phyloP scores from a whole-genome alignment of 1,140 invertebrate genomes.

The Cryptotermes secundus region DNA sequence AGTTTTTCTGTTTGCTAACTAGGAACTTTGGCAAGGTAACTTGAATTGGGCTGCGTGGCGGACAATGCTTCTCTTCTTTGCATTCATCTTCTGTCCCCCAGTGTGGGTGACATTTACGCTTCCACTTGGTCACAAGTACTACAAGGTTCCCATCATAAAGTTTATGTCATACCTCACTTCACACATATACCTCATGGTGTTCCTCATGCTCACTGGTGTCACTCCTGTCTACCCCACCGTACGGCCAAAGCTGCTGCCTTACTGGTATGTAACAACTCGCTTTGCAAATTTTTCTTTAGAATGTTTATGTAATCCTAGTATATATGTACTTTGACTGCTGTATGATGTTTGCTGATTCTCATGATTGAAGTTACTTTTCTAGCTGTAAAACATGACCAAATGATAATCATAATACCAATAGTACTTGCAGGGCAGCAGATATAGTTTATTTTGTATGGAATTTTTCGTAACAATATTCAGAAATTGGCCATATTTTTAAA shows the following conservation, averaged over 20 bases:
- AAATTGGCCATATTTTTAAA: too few relatives aligned
- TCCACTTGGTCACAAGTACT: constrained; percentile 92
- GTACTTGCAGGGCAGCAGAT: too few relatives aligned
- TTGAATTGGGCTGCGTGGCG: constrained; percentile 95
- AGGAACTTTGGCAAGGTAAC: constrained; percentile 95
- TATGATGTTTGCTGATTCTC: too few relatives aligned
- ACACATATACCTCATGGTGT: constrained; percentile 94
- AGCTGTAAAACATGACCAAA: too few relatives aligned
- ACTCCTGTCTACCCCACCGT: constrained; percentile 84
- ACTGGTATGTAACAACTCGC: constrained; percentile 40
- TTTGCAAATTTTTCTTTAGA: too few relatives aligned
- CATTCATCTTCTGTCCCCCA: constrained; percentile 90
- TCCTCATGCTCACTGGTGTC: constrained; percentile 88
- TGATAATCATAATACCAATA: too few relatives aligned
- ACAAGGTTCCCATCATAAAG: constrained; percentile 97
- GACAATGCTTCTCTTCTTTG: constrained; percentile 86
- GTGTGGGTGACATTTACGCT: constrained; percentile 96
- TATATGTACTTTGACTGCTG: too few relatives aligned
- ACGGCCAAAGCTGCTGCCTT: constrained; percentile 65
- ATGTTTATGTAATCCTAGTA: too few relatives aligned
- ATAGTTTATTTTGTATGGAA: too few relatives aligned
- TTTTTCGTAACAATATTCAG: too few relatives aligned
- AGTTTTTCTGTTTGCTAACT: neutral
- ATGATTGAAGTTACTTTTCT: too few relatives aligned
- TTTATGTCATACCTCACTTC: constrained; percentile 99